Conservation (phyloP, 2,888 invertebrate genomes). For the Adineta ricciae region DNA sequence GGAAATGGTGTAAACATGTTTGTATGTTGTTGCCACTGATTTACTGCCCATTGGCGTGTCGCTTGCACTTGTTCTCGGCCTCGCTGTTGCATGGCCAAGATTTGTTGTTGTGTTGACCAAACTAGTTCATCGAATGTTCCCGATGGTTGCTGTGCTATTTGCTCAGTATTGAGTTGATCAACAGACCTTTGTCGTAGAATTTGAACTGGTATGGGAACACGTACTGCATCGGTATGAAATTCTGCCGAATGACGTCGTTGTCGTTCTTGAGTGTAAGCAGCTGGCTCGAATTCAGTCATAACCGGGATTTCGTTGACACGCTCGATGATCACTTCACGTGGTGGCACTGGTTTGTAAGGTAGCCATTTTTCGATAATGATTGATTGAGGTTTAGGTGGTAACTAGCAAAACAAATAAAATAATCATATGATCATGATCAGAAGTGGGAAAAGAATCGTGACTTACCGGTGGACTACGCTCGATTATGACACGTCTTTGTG, state of each 20-base stretch:
- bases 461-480: neutral
- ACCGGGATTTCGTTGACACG: neutral
- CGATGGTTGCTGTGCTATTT: neutral
- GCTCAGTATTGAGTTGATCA: neutral
- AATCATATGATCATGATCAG: neutral
- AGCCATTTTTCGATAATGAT: slow-evolving; percentile 20
- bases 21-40: neutral
- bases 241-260: neutral
- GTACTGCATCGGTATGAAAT: neutral
- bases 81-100: neutral
- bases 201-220: neutral
- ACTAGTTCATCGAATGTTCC: neutral
- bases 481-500: neutral
- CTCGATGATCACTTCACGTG: neutral
- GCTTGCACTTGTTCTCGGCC: neutral
- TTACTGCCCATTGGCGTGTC: neutral
- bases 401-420: neutral
- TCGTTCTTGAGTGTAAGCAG: neutral
- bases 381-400: slow-evolving; percentile 4
- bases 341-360: neutral
- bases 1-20: neutral
- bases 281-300: neutral
- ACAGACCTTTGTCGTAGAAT: neutral
- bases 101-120: neutral
- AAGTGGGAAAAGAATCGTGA: neutral